These are phyloP conservation scores for Cataglyphis altisquamis DNA, from an alignment of 2,888 invertebrate genomes.

Conservation along the genomic window DNA sequence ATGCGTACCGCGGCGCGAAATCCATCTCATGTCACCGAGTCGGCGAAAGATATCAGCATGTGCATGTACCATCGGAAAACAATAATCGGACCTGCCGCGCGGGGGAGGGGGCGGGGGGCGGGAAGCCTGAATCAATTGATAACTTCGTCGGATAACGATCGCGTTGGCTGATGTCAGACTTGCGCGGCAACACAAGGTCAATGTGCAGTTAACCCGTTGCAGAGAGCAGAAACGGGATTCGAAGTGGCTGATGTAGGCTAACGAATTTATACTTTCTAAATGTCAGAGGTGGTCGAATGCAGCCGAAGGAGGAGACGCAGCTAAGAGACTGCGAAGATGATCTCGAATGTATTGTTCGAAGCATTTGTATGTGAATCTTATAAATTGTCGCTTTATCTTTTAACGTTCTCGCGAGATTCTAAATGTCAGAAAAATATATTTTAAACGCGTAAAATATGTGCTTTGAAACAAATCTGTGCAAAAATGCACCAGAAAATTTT, in stretches of 20 bases:
- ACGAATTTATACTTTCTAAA: slow-evolving; percentile 50
- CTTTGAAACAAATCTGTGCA: neutral
- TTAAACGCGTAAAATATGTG: neutral
- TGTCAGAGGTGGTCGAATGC: slow-evolving; percentile 43
- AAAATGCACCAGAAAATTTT: neutral
- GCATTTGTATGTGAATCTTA: neutral
- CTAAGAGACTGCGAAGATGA: neutral
- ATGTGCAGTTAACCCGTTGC: slow-evolving; percentile 53
- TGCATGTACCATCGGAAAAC: slow-evolving; percentile 24
- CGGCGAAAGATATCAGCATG: neutral
- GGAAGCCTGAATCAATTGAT: slow-evolving; percentile 40
- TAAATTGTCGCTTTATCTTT: neutral
- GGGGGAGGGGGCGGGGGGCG: neutral
- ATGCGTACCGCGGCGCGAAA: slow-evolving; percentile 20
- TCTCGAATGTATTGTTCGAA: neutral
- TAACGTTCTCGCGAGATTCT: neutral
- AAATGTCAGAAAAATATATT: neutral
- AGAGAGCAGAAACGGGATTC: slow-evolving; percentile 38
- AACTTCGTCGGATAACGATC: slow-evolving; percentile 42
- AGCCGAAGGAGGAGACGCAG: neutral
- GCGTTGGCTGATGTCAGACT: slow-evolving; percentile 36
- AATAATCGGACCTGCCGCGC: slow-evolving; percentile 27
- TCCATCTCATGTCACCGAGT: slow-evolving; percentile 19
- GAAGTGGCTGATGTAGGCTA: slow-evolving; percentile 48
- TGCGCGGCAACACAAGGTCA: slow-evolving; percentile 40